Base-by-base conservation (phyloP, 2,113 vertebrate genomes). In the Sminthopsis crassicaudata region DNA sequence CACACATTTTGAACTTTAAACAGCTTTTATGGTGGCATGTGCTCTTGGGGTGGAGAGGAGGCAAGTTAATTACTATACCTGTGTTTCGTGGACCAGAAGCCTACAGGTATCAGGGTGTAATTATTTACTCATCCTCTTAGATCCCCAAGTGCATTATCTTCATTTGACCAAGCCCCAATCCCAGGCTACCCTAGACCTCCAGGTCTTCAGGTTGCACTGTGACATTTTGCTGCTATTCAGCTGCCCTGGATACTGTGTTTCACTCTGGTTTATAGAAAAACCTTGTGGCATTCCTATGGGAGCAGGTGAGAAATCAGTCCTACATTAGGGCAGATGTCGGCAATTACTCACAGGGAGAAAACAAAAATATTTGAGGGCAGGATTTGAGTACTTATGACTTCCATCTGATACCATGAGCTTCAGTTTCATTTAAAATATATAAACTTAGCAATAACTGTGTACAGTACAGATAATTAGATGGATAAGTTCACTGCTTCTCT, bases 391-490 rank as follows among this genome's bases (percentile, higher is more conserved):
- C 25, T 50, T 54, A 6, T 14, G 55, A 25, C 48, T 67, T 90
- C 30, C 24, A 27, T 48, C 92, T 26, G 27, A 27, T 48, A 30
- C 89, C 4, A 46, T 53, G 12, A 52, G 55, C 54, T 54, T 36
- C 60, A 42, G 57, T 36, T 84, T 92, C 90, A 92, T 94, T 93
- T 91, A 91, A 93, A 48, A 94, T 91, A n/a, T 26, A 24, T 94
- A 92, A 84, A 90, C 90, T 90, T 52, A 95, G 95, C 92, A 22
- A 30, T 30, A 92, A 51, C 22, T 0, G 57, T 0, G 0, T 54
- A 42, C 42, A 1, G 4, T 4, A 46, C 94, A 19, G 90, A 91
- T 53, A 95, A 95, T 90, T 89, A 67, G 95, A 93, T 91, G 55
- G 76, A 89, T 46, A 94, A 92, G 54, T 92, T 55, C 14, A 95